Evolutionary conservation across 2,888 invertebrate species (phyloP).

Genomic region (Homarus gammarus): DNA sequence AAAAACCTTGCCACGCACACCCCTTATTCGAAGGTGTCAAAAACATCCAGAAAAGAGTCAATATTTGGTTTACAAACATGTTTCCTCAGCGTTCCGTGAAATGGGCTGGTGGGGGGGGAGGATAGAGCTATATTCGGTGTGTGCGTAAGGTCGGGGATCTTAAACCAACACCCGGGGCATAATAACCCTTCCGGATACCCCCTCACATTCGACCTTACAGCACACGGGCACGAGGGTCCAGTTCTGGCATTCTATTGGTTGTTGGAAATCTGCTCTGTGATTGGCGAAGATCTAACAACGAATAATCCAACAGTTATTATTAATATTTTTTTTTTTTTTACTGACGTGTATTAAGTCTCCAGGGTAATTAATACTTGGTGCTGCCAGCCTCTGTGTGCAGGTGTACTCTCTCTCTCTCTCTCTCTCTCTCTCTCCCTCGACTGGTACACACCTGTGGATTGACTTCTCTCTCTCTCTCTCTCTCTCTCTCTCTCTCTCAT

Average conservation of each 20-base stretch:
- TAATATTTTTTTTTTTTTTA: background rate
- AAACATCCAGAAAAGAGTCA: slow-evolving; percentile 58
- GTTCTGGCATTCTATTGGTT: slow-evolving; percentile 45
- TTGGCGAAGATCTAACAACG: background rate
- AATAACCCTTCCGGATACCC: background rate
- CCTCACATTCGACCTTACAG: background rate
- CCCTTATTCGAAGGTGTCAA: slow-evolving; percentile 60
- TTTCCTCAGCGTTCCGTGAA: slow-evolving; percentile 55
- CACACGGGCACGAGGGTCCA: slow-evolving; percentile 7
- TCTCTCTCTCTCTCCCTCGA: slow-evolving; percentile 22
- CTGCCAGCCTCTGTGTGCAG: background rate
- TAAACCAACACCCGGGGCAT: background rate
- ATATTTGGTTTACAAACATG: slow-evolving; percentile 62
- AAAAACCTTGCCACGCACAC: slow-evolving; percentile 45
- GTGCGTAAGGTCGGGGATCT: background rate
- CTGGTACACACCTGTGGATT: no score
- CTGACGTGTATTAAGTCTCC: background rate
- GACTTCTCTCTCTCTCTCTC: slow-evolving; percentile 9
- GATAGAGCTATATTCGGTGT: background rate
- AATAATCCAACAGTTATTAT: background rate
- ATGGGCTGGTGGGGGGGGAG: background rate
- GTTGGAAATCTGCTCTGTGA: slow-evolving; percentile 40
- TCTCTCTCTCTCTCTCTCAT: slow-evolving; percentile 9
- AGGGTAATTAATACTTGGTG: background rate
- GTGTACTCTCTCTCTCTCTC: slow-evolving; percentile 19